Conservation (phyloP, 2,888 invertebrate species). For the Eupithecia insigniata region DNA sequence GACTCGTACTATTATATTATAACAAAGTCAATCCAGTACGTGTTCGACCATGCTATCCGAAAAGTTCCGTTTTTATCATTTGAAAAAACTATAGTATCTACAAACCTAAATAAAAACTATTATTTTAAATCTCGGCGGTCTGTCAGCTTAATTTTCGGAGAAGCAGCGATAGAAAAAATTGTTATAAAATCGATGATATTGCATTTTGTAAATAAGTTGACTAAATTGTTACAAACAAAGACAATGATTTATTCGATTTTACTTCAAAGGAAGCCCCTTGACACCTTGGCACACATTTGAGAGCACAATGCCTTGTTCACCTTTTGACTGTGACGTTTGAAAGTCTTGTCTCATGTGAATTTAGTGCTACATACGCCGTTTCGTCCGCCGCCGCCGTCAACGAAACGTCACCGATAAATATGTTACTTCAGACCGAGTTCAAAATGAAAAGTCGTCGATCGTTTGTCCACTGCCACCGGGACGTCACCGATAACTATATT, state of each 20-base stretch:
- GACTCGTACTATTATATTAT: neutral
- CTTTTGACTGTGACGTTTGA: neutral
- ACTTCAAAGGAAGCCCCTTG: neutral
- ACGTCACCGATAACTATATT: too few relatives aligned
- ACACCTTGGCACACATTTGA: neutral
- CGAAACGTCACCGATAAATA: too few relatives aligned
- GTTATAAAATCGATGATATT: neutral
- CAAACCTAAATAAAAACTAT: too few relatives aligned
- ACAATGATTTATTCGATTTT: constrained; percentile 1
- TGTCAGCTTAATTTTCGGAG: neutral
- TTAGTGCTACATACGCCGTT: neutral
- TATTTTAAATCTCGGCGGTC: too few relatives aligned
- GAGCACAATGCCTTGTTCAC: neutral
- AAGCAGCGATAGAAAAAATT: neutral
- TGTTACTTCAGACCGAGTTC: too few relatives aligned
- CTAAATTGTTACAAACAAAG: neutral
- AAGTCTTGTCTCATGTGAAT: neutral
- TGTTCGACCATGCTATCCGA: too few relatives aligned
- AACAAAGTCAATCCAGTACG: neutral
- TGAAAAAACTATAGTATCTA: too few relatives aligned
- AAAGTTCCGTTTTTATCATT: too few relatives aligned
- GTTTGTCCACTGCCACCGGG: too few relatives aligned
- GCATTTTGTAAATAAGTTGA: neutral
- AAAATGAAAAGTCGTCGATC: too few relatives aligned
- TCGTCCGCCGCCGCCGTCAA: too few relatives aligned